Evolutionary conservation across 2,113 vertebrate genomes (phyloP).

Genomic region (Pluvialis apricaria): DNA sequence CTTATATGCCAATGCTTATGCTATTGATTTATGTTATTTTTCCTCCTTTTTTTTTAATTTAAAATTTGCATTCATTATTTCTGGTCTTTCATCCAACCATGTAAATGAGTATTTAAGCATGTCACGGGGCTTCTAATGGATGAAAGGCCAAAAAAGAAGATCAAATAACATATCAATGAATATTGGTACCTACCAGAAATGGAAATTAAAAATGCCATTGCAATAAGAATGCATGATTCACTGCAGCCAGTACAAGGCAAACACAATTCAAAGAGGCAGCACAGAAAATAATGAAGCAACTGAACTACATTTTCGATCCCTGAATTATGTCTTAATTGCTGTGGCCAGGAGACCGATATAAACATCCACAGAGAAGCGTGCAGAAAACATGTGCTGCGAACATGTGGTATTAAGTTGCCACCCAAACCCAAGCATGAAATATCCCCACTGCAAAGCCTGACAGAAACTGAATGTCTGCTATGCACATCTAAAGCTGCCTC

Average conservation of each 20-base stretch:
- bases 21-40: neutral
- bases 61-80: neutral
- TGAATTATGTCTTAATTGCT: slow-evolving; percentile 5
- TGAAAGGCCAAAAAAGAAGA: neutral
- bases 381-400: neutral
- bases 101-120: neutral
- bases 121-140: neutral
- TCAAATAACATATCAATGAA: neutral
- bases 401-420: neutral
- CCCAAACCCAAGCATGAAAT: neutral
- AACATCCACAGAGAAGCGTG: neutral
- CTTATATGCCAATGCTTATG: neutral
- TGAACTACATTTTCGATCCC: neutral
- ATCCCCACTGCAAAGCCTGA: neutral
- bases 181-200: neutral
- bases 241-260: neutral
- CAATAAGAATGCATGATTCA: neutral
- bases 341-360: neutral
- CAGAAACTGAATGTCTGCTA: neutral
- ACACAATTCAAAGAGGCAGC: neutral
- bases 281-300: neutral
- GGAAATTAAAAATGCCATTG: neutral
- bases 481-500: neutral
- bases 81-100: neutral
- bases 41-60: neutral